These are phyloP conservation scores for Lumbricus terrestris DNA, from an alignment of 2,888 invertebrate species.

Conservation along the genomic window DNA sequence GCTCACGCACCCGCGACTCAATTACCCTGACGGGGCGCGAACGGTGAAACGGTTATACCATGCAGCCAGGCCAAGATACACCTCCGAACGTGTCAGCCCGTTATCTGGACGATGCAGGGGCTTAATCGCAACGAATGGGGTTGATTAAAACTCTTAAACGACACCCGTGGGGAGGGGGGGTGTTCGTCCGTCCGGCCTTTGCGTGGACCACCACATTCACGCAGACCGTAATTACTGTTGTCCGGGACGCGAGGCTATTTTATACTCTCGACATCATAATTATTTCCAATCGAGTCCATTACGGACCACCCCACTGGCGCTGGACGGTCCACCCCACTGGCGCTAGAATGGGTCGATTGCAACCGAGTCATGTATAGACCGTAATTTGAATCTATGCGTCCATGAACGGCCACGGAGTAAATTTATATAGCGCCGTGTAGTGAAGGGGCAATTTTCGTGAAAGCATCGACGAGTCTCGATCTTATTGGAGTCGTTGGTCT, in stretches of 20 bases:
- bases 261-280: neutral
- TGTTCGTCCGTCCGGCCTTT: neutral
- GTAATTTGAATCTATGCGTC: neutral
- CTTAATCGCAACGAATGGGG: slow-evolving; percentile 3
- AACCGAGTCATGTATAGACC: neutral
- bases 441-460: neutral
- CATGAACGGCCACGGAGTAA: neutral
- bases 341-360: neutral
- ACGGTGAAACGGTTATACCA: neutral
- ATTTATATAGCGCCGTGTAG: neutral
- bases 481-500: neutral
- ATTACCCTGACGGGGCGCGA: slow-evolving; percentile 3
- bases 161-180: neutral
- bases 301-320: neutral
- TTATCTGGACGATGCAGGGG: neutral
- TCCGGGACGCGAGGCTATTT: neutral
- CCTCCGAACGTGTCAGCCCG: neutral
- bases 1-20: neutral
- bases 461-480: neutral
- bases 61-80: too few species aligned
- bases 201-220: neutral
- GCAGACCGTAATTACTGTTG: neutral
- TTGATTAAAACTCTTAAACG: slow-evolving; percentile 3
- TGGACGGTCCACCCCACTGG: neutral
- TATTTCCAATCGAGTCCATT: neutral